Evolutionary conservation across 1,140 invertebrate genomes (phyloP).

Genomic region (Tetragonula clypearis): DNA sequence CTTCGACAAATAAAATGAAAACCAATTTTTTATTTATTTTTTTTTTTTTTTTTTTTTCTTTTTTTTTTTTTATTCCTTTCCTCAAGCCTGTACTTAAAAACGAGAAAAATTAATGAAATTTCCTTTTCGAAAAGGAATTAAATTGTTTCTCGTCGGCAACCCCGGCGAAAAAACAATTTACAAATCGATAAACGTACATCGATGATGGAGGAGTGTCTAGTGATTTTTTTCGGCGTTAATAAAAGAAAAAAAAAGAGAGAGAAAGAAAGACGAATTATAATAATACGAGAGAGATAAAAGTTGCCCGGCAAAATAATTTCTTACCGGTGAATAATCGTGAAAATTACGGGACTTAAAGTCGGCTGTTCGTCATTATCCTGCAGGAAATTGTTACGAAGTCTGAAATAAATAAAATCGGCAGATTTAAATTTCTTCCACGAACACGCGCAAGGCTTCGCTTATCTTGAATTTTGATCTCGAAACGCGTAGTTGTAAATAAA

Average conservation of each 20-base stretch:
- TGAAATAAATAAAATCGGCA: neutral
- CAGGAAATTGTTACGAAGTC: conserved; percentile 1
- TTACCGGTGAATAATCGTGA: neutral
- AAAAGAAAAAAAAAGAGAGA: neutral
- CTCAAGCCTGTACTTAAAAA: neutral
- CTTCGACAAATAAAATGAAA: no score
- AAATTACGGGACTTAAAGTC: neutral
- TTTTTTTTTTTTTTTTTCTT: no score
- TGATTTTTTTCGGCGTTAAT: neutral
- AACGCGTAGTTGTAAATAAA: neutral
- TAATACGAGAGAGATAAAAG: neutral
- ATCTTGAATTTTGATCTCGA: neutral
- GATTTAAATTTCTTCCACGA: conserved; percentile 1
- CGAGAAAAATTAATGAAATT: neutral
- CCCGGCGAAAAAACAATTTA: neutral
- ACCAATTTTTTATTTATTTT: neutral
- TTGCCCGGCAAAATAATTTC: neutral
- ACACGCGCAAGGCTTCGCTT: neutral
- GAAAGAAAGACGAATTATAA: neutral
- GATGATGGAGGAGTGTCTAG: neutral
- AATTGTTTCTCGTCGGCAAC: neutral
- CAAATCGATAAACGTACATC: neutral
- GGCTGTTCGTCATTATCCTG: neutral
- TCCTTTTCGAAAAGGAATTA: neutral
- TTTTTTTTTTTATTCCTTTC: no score